Percentiles rank a stretch among this genome's conserved stretches.
Evolutionary conservation across 2,113 vertebrate genomes (phyloP).

Genomic region (Otolemur garnettii): DNA sequence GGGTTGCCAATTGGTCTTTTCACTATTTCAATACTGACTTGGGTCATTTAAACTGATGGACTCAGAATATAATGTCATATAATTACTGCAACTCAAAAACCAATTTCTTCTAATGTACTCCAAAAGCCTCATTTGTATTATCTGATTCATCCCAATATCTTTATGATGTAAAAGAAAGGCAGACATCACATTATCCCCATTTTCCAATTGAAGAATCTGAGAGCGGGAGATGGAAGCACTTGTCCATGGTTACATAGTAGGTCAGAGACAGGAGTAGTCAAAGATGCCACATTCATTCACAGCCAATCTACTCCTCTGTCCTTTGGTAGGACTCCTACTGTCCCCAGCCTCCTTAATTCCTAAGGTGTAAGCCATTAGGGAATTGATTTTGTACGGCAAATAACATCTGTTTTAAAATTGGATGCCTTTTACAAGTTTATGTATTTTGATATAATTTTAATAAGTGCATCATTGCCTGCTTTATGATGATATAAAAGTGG

Average conservation of each 20-base stretch:
- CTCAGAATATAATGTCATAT: slow-evolving; percentile 15
- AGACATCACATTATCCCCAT: background rate
- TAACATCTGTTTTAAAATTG: slow-evolving; percentile 62
- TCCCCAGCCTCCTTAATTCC: background rate
- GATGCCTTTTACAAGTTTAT: slow-evolving; percentile 66
- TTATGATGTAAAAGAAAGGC: background rate
- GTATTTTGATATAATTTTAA: slow-evolving; percentile 77
- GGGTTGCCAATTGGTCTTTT: background rate
- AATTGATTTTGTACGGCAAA: slow-evolving; percentile 54
- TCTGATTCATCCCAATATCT: background rate
- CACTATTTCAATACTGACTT: slow-evolving; percentile 3
- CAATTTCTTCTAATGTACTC: background rate
- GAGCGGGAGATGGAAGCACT: background rate
- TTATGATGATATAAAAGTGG: slow-evolving; percentile 73
- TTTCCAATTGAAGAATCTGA: background rate
- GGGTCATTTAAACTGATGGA: background rate
- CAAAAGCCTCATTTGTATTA: background rate
- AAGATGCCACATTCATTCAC: background rate
- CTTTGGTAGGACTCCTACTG: too few relatives aligned
- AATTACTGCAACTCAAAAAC: slow-evolving; percentile 23
- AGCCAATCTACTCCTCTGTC: background rate
- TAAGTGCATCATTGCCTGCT: slow-evolving; percentile 69
- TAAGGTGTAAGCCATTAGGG: slow-evolving; percentile 71
- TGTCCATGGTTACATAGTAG: background rate
- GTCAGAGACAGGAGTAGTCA: background rate